Evolutionary conservation across 1,140 invertebrate species (phyloP).

Genomic region (Lasioglossum baleicum): DNA sequence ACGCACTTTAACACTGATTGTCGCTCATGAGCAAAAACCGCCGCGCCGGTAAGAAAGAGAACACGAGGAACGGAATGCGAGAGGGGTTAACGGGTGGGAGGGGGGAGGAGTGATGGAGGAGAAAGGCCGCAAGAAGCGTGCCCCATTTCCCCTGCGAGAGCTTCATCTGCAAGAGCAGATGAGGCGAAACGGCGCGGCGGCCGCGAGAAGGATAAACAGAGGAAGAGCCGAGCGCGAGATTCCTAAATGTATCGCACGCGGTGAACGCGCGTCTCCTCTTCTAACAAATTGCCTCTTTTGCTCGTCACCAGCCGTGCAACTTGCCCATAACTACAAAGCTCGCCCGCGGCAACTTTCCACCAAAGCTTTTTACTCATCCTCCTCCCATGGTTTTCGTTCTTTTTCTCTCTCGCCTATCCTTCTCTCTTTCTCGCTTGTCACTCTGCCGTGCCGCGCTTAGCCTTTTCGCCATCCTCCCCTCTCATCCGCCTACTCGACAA

Average conservation of each 20-base stretch:
- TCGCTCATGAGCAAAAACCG: conserved; percentile 31
- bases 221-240: background rate
- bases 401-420: background rate
- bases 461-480: conserved; percentile 42
- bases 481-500: background rate
- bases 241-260: conserved; percentile 63
- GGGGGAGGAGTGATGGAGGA: background rate
- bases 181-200: conserved; percentile 12
- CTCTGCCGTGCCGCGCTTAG: conserved; percentile 22
- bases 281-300: conserved; percentile 71
- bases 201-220: background rate
- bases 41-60: background rate
- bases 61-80: background rate
- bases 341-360: conserved; percentile 56
- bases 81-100: background rate
- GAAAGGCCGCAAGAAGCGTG: conserved; percentile 4
- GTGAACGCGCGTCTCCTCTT: conserved; percentile 51
- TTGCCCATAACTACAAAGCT: conserved; percentile 69
- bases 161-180: background rate
- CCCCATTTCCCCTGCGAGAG: too few relatives aligned
- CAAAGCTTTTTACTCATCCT: conserved; percentile 45
- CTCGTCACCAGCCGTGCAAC: conserved; percentile 55
- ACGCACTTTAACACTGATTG: conserved; percentile 54
- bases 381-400: conserved; percentile 34
- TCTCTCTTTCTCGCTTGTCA: background rate